Base-by-base conservation (phyloP, 2,797 vertebrate genomes). In the Acrossocheilus fasciatus region DNA sequence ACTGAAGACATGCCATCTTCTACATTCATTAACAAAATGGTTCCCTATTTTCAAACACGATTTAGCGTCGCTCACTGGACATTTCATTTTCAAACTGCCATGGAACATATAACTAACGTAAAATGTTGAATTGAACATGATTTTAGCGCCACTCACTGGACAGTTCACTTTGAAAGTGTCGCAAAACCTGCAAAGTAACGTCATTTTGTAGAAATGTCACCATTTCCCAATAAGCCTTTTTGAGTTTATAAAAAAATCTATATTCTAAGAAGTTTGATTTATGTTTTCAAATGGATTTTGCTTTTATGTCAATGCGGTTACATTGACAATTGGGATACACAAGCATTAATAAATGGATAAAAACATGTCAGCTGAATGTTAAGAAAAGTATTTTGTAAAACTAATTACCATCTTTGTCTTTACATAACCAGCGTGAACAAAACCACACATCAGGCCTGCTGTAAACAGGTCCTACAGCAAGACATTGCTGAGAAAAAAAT, bases 391-490 rank as follows among this genome's bases (percentile, higher is more conserved):
- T 82, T n/a, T 64, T 83, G 81, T 75, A 84, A 26, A 82, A 89
- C 85, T 89, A 90, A 90, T 91, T 82, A 80, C 83, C 84, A 82
- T 88, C 78, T 88, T 76, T 72, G 73, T 86, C 70, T 8, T 59
- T 59, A 59, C 3, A n/a, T 23, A 59, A n/a, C 57, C 9, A 34
- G 14, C 15, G 64, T 66, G 30, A 66, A 66, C 14, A 66, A 66
- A 66, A 66, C 30, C 14, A 66, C 64, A 66, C 30, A 34, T 17
- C 64, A 66, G 6, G 64, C 15, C 30, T 3, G 64, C 64, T 34
- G 30, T 68, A 68, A 34, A 66, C 11, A 26, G 59, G n/a, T 1
- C n/a, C 59, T 26, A 62, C n/a, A n/a, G 54, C 20, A 59, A n/a
- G 62, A 3, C 2, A 3, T 4, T 36, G 34, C 34, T 36, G 34